Base-by-base conservation (phyloP, 1,140 invertebrate genomes). In the Mizuhopecten yessoensis region DNA sequence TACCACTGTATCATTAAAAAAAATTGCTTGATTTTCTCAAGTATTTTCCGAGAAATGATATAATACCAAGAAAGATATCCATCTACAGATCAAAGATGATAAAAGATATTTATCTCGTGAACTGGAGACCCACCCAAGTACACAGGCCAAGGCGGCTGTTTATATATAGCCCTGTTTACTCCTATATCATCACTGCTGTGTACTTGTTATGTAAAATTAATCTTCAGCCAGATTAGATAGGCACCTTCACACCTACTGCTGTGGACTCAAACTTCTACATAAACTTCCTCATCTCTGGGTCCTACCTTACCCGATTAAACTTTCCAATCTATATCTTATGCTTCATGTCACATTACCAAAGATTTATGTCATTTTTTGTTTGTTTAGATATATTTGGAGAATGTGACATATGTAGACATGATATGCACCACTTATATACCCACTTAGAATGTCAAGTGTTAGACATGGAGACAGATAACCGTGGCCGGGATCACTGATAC, bases 371-470 rank as follows among this genome's bases (percentile, higher is more conserved):
- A 29, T 5, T 29, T 29, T 75, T 17, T 17, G 7, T 75, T 75
- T 75, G 57, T n/a, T n/a, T n/a, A 29, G 29, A 39, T 39, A 39
- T 39, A 7, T 39, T 13, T 75, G 23, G 29, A 75, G 57, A 75
- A 75, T 75, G 57, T 75, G 57, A 75, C 57, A 75, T 75, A 75
- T 75, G 57, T 75, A 75, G 57, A 75, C 57, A 75, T 17, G 57
- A 75, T 75, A 75, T 75, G 57, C 57, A 75, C 23, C 57, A 75
- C 57, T 75, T 75, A 75, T 29, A n/a, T n/a, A 75, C 23, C 57
- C 57, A 75, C 57, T 75, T 75, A 75, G n/a, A 13, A 75, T 75
- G 57, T 75, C 57, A 75, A 75, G 57, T 75, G n/a, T 75, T 29
- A 29, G 23, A n/a, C 11, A 11, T 23, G 57, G 57, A 29, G 57